phyloP scores from a whole-genome alignment of 1,140 invertebrate species.

The Drosophila sp. region DNA sequence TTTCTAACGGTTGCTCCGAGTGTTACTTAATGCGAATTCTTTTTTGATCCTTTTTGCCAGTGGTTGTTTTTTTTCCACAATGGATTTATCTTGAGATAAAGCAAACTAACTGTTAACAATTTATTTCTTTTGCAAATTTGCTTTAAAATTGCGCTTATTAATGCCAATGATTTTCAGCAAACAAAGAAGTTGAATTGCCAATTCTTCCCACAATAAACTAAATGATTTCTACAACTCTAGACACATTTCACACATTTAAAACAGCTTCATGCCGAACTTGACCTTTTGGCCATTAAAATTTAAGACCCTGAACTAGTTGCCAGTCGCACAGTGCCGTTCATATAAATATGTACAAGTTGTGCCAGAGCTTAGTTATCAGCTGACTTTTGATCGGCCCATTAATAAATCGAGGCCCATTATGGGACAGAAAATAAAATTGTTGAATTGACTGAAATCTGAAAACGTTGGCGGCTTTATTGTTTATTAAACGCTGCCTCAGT shows the following conservation, averaged over 20 bases:
- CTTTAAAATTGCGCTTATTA: too few species aligned
- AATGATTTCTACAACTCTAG: neutral
- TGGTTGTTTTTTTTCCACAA: neutral
- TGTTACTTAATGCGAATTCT: too few species aligned
- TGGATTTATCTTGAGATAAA: too few species aligned
- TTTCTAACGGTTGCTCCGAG: neutral
- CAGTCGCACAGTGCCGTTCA: conserved; percentile 5
- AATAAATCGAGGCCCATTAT: conserved; percentile 9
- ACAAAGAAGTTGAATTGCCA: too few species aligned
- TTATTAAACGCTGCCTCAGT: conserved; percentile 8
- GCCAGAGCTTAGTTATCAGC: neutral
- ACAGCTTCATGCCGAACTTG: conserved; percentile 2
- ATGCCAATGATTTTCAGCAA: too few species aligned
- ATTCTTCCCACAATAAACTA: conserved; percentile 1
- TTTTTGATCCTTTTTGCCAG: too few species aligned
- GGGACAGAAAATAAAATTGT: neutral
- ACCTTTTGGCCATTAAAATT: conserved; percentile 3
- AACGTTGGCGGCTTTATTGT: conserved; percentile 6
- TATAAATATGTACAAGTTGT: neutral
- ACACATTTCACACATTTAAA: conserved; percentile 9
- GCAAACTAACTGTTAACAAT: neutral
- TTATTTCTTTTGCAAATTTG: neutral
- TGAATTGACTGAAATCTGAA: conserved; percentile 37
- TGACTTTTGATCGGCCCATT: neutral
- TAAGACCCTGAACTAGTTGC: conserved; percentile 9